A percentile compares a stretch with the other conserved stretches of the same genome.
Conservation (phyloP, 2,888 invertebrate species). For the Noctua janthina region DNA sequence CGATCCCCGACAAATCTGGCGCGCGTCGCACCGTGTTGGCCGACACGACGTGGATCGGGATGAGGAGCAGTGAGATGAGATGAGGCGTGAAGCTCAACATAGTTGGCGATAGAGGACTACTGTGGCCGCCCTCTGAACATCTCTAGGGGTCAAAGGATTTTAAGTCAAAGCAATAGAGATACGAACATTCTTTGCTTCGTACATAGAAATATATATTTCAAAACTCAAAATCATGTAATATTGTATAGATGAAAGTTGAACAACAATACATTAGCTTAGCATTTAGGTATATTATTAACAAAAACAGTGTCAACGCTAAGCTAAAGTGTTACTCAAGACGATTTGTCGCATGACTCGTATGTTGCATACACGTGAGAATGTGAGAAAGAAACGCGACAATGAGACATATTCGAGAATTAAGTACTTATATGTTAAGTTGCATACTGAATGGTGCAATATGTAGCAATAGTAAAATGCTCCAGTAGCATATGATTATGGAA, state of each 20-base stretch:
- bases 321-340: conserved; percentile 65
- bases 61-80: background rate
- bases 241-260: background rate
- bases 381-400: conserved; percentile 73
- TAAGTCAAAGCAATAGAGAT: background rate
- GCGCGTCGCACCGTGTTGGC: background rate
- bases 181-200: background rate
- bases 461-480: conserved; percentile 5
- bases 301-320: conserved; percentile 57
- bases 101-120: background rate
- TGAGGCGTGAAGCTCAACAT: background rate
- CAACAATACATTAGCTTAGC: conserved; percentile 29
- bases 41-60: background rate
- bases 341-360: conserved; percentile 57
- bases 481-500: background rate
- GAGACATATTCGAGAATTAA: conserved; percentile 53
- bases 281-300: conserved; percentile 42
- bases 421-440: conserved; percentile 42
- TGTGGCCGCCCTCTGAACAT: background rate
- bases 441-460: conserved; percentile 54
- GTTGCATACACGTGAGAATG: conserved; percentile 69
- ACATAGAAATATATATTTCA: background rate
- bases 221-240: background rate
- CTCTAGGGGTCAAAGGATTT: background rate
- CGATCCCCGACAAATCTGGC: too few species aligned